These are phyloP conservation scores for Geopemphigus sp. DNA, from an alignment of 1,140 invertebrate genomes.

Conservation along the genomic window DNA sequence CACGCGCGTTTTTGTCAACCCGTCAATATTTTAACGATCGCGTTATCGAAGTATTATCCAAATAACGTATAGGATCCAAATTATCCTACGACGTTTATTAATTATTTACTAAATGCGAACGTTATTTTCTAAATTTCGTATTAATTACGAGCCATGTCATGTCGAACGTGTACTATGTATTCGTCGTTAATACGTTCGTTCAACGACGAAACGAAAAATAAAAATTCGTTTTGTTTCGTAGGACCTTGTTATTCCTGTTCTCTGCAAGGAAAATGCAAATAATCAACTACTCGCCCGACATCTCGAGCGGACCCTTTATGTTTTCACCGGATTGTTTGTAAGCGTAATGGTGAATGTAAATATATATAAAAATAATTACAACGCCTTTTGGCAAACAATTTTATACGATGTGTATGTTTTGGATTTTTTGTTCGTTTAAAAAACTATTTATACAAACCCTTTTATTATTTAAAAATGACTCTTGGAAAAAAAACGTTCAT, in stretches of 20 bases:
- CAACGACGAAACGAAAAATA: background rate
- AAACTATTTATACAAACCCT: background rate
- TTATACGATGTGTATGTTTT: background rate
- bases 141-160: too few species aligned
- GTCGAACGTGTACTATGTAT: background rate
- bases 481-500: background rate
- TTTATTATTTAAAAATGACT: slow-evolving; percentile 16
- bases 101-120: too few species aligned
- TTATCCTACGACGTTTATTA: too few species aligned
- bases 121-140: too few species aligned
- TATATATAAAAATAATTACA: slow-evolving; percentile 23
- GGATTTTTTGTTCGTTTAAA: background rate
- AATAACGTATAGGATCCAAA: too few species aligned
- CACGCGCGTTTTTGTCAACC: too few species aligned
- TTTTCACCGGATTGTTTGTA: slow-evolving; percentile 1
- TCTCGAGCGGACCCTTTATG: background rate
- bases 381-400: background rate
- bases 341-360: background rate
- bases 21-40: too few species aligned
- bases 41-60: too few species aligned
- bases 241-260: background rate
- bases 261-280: background rate
- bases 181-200: background rate
- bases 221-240: too few species aligned
- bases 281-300: background rate